phyloP scores from a whole-genome alignment of 2,797 vertebrate genomes.

The Artibeus lituratus region DNA sequence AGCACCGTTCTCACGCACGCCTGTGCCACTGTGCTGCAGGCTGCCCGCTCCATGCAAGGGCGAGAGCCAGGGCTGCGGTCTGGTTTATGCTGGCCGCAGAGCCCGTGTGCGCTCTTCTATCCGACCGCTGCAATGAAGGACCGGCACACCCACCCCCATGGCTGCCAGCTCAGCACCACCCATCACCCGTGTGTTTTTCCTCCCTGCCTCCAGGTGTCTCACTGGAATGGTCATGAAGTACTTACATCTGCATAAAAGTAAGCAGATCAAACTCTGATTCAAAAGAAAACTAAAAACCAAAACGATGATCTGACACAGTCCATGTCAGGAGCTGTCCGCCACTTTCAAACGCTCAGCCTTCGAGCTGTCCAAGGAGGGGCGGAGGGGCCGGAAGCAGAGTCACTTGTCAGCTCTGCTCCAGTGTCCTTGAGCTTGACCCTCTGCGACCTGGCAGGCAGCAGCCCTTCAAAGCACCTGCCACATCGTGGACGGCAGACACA shows the following conservation, averaged over 20 bases:
- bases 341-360: background rate
- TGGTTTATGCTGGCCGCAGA: background rate
- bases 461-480: background rate
- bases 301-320: background rate
- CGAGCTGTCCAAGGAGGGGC: background rate
- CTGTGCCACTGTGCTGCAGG: too few relatives aligned
- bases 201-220: background rate
- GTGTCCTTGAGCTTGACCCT: background rate
- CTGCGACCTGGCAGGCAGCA: background rate
- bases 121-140: background rate
- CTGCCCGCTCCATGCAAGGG: background rate
- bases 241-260: background rate
- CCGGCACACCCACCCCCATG: background rate
- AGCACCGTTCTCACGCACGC: accelerated
- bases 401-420: background rate
- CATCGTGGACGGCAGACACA: background rate
- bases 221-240: background rate
- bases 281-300: background rate
- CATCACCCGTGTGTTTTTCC: background rate
- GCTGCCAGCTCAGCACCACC: background rate
- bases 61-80: background rate
- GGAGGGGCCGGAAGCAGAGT: background rate
- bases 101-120: background rate
- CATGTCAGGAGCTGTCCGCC: background rate
- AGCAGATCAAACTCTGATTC: slow-evolving; percentile 12